These are phyloP conservation scores for Corythornis madagascariensis DNA, from an alignment of 2,113 vertebrate genomes.

Conservation along the genomic window DNA sequence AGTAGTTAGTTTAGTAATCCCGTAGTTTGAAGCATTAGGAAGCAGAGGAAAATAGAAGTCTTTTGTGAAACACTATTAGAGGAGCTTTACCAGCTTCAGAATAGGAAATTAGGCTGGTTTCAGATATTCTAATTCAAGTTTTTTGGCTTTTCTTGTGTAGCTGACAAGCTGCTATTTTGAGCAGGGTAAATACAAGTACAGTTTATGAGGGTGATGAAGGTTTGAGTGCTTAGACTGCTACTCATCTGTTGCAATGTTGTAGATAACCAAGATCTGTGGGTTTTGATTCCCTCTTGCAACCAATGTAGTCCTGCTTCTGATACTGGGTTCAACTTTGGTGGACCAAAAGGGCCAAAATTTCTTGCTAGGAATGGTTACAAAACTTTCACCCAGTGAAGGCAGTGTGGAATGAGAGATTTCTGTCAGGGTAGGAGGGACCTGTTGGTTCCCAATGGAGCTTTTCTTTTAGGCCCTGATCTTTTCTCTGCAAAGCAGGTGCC, in stretches of 20 bases:
- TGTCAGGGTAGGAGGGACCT: background rate
- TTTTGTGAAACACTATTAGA: background rate
- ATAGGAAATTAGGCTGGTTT: background rate
- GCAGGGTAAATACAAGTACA: background rate
- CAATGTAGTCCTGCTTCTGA: background rate
- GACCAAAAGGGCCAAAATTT: background rate
- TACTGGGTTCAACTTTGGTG: background rate
- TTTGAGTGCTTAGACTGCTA: background rate
- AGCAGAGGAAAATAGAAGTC: background rate
- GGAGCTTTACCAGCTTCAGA: background rate
- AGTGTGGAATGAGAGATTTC: background rate
- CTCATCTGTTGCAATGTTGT: background rate
- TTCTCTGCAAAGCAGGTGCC: background rate
- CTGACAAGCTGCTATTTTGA: background rate
- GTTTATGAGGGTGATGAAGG: rapidly evolving
- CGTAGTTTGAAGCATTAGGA: background rate
- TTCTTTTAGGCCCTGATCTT: background rate
- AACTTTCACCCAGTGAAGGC: background rate
- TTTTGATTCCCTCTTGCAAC: background rate
- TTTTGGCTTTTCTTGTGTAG: background rate
- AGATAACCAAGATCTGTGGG: background rate
- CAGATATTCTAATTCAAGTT: background rate
- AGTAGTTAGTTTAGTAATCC: background rate
- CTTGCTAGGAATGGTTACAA: background rate
- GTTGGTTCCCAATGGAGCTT: background rate